Evolutionary conservation across 2,888 invertebrate genomes (phyloP), one percentile per base, ranked within the genome.

Genomic region (Anodontia alba): DNA sequence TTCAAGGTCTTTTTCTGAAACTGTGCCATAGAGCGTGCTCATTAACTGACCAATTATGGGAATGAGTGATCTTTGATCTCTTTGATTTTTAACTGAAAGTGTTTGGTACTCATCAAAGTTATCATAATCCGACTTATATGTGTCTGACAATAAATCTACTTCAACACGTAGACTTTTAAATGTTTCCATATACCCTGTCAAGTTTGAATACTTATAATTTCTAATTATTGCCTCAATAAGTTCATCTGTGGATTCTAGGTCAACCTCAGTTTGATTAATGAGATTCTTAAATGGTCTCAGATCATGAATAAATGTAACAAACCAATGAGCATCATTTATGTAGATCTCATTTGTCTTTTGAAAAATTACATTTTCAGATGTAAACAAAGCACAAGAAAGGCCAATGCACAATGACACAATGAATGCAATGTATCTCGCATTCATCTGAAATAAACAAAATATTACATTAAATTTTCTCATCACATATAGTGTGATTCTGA

Each of bases 291-390:
- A 73, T 29, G 73, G 73, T 43, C 31, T 33, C 26, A 73, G 38
- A 42, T 73, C 70, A 74, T 74, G 69, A 8, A 73, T 26, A 73
- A 78, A 74, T 42, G 73, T 73, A 15, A n/a, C n/a, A n/a, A n/a
- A n/a, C n/a, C n/a, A n/a, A n/a, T n/a, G n/a, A n/a, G n/a, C n/a
- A n/a, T n/a, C n/a, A n/a, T n/a, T n/a, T n/a, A n/a, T n/a, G n/a
- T n/a, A n/a, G n/a, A n/a, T n/a, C n/a, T n/a, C n/a, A 69, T 78
- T 68, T 69, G 46, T 62, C 46, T 73, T 78, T 23, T n/a, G n/a
- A n/a, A n/a, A n/a, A n/a, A n/a, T n/a, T n/a, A n/a, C n/a, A n/a
- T n/a, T n/a, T n/a, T n/a, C n/a, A n/a, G n/a, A n/a, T n/a, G n/a
- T n/a, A n/a, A n/a, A n/a, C n/a, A n/a, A n/a, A n/a, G n/a, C n/a